These are phyloP conservation scores for Spodoptera picta DNA, from an alignment of 2,888 invertebrate species.

Conservation along the genomic window DNA sequence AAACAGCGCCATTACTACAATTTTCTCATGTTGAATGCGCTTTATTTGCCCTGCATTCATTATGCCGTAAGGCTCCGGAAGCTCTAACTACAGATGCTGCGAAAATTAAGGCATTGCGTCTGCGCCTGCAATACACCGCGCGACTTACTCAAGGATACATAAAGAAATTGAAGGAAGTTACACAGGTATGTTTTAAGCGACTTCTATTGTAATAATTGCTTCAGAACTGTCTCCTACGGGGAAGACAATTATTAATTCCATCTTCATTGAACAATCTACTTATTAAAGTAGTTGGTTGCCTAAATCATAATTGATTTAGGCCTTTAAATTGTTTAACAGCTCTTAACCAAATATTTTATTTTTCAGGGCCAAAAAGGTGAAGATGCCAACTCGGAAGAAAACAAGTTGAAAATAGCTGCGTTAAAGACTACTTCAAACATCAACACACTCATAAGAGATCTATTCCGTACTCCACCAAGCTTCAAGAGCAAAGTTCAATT, in stretches of 20 bases:
- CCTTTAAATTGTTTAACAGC: not conserved
- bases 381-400: constrained; percentile 93
- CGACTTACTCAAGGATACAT: constrained; percentile 95
- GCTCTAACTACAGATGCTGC: constrained; percentile 91
- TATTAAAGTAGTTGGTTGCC: too few relatives aligned
- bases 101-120: constrained; percentile 94
- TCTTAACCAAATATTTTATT: constrained; percentile 49
- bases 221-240: too few relatives aligned
- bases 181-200: constrained; percentile 72
- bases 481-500: constrained; percentile 95
- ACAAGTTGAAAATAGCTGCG: constrained; percentile 93
- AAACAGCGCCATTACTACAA: constrained; percentile 94
- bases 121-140: constrained; percentile 97
- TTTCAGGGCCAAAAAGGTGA: constrained; percentile 91
- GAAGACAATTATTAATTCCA: too few relatives aligned
- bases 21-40: constrained; percentile 98
- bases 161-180: constrained; percentile 91
- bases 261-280: too few relatives aligned
- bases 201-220: too few relatives aligned
- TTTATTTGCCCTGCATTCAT: constrained; percentile 92
- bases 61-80: constrained; percentile 94
- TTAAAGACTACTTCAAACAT: constrained; percentile 97
- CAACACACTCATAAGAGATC: constrained; percentile 96
- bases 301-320: too few relatives aligned
- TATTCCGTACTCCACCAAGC: constrained; percentile 97